These are phyloP conservation scores for Acropternis orthonyx DNA, from an alignment of 2,797 vertebrate species.

Conservation along the genomic window DNA sequence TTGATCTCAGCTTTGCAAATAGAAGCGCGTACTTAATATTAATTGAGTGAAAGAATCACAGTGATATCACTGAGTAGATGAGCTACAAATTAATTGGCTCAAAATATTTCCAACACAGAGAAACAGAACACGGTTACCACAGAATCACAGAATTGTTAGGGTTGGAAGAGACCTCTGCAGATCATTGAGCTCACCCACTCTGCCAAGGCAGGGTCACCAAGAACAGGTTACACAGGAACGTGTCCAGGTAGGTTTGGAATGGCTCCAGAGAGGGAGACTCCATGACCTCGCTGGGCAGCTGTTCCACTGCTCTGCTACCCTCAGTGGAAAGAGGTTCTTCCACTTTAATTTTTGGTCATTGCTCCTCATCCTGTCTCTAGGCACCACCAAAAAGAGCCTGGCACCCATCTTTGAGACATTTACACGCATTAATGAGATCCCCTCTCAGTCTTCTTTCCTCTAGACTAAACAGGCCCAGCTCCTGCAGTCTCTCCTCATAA, in stretches of 20 bases:
- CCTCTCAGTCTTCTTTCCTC: background rate
- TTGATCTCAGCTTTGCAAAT: background rate
- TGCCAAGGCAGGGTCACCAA: background rate
- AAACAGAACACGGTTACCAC: background rate
- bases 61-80: background rate
- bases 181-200: background rate
- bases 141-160: background rate
- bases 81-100: background rate
- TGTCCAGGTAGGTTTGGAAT: background rate
- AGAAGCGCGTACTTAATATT: background rate
- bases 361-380: background rate
- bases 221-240: background rate
- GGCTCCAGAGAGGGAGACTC: background rate
- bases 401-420: background rate
- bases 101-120: background rate
- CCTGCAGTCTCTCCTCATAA: background rate
- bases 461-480: background rate
- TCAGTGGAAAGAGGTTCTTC: background rate
- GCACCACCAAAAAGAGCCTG: background rate
- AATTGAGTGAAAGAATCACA: background rate
- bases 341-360: background rate
- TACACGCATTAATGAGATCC: fast-evolving
- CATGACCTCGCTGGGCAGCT: background rate
- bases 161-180: background rate
- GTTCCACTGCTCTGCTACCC: background rate